phyloP scores from a whole-genome alignment of 2,797 vertebrate species.

The Peromyscus attwateri region DNA sequence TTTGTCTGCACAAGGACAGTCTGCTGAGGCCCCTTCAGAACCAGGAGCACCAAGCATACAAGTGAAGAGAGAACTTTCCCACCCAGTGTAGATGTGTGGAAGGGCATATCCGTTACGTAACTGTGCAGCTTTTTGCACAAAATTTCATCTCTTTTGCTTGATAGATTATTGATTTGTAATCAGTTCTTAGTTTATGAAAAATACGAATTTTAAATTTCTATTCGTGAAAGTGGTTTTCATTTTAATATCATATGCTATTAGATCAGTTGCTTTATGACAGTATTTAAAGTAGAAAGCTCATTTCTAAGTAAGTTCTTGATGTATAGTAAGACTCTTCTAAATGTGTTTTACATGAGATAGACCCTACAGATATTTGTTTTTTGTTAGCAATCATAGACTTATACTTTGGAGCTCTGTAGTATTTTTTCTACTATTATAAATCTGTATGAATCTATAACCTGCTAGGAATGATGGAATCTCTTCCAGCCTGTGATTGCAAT shows the following conservation, averaged over 20 bases:
- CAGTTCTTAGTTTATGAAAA: conserved; percentile 35
- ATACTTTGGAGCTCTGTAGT: conserved; percentile 32
- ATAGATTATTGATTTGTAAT: conserved; percentile 56
- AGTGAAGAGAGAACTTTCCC: background rate
- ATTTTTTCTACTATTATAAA: conserved; percentile 74
- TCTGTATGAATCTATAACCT: conserved; percentile 77
- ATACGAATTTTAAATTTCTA: conserved; percentile 27
- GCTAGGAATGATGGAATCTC: conserved; percentile 68
- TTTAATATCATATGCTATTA: conserved; percentile 61
- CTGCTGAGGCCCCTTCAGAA: background rate
- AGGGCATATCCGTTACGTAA: background rate
- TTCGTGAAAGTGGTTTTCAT: conserved; percentile 47
- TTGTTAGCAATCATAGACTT: conserved; percentile 70
- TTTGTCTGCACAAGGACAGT: background rate
- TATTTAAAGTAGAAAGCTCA: conserved; percentile 53
- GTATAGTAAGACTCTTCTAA: conserved; percentile 33
- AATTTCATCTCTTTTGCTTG: conserved; percentile 31
- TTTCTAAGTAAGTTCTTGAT: conserved; percentile 27
- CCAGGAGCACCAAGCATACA: background rate
- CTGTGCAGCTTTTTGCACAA: background rate
- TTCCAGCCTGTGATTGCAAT: conserved; percentile 62
- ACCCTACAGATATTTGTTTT: conserved; percentile 43
- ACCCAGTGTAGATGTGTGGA: background rate
- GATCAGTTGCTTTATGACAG: conserved; percentile 48
- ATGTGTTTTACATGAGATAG: conserved; percentile 15